Evolutionary conservation across 1,140 invertebrate genomes (phyloP).

Genomic region (Drosophila eugracilis): DNA sequence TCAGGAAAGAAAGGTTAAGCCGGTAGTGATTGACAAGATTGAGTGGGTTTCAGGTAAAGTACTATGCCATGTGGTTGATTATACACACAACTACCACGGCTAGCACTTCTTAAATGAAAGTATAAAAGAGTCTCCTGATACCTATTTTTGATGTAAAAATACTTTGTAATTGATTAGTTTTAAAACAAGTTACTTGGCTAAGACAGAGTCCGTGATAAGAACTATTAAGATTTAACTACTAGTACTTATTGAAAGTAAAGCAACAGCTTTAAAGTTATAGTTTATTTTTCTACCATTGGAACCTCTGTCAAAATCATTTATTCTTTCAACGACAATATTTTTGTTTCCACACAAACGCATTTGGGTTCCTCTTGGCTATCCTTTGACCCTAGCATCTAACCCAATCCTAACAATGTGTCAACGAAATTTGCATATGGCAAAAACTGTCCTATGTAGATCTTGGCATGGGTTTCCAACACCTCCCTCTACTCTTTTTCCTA

Average conservation of each 20-base stretch:
- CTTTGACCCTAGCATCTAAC: constrained; percentile 8
- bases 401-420: not conserved
- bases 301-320: too few relatives aligned
- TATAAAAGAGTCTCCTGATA: too few relatives aligned
- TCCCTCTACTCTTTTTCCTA: not conserved
- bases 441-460: constrained; percentile 18
- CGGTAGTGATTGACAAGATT: constrained; percentile 2
- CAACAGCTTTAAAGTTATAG: not conserved
- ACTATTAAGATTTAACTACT: too few relatives aligned
- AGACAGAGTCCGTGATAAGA: too few relatives aligned
- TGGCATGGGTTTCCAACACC: not conserved
- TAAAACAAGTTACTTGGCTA: too few relatives aligned
- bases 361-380: not conserved
- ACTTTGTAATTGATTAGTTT: too few relatives aligned
- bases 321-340: not conserved
- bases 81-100: too few relatives aligned
- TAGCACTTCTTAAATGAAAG: not conserved
- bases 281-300: too few relatives aligned
- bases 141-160: too few relatives aligned
- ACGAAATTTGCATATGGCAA: constrained; percentile 28
- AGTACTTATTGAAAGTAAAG: too few relatives aligned
- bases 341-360: not conserved
- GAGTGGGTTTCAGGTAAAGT: not conserved
- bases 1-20: constrained; percentile 1
- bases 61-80: not conserved